Base-by-base conservation (phyloP, 2,797 vertebrate species). In the Taenioides sp. region DNA sequence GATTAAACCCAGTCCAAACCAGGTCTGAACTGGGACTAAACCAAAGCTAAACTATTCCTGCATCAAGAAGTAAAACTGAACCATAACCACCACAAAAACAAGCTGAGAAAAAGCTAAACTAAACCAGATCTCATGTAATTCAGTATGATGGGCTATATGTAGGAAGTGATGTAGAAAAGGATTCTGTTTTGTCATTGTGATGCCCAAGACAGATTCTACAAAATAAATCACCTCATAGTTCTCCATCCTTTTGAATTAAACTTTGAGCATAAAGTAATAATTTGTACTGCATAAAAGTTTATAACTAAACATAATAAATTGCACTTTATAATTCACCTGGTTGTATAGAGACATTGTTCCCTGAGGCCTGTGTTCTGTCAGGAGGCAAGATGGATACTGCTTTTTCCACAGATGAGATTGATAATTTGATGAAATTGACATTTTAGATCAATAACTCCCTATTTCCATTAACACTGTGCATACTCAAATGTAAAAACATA, bases 381-480 rank as follows among this genome's bases (percentile, higher is more conserved):
- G 40, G 18, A 57, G 75, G 50, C 6, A 65, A 75, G 57, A 60
- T 67, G 67, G 18, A 66, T 0, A 0, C 43, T 55, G 65, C 40
- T 79, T 77, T 77, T 67, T 54, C 22, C 22, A 40, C 47, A 77
- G 65, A 61, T 73, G 7, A 65, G 60, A 80, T 75, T 76, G 69
- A 76, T 69, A 77, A 31, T n/a, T 77, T 80, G 20, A 81, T 86
- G 76, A 68, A 71, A 70, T 63, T 68, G 70, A 77, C 66, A 27
- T 75, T 79, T 79, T 12, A 62, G 59, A 77, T 77, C 76, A 74
- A 75, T 67, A 52, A 16, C n/a, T 25, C 18, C 58, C 60, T 43
- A 31, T 61, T 60, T 49, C 68, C 43, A 69, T 79, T 62, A 74
- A 70, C 72, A 34, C 16, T 2, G 49, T 67, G 54, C 20, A 37